Evolutionary conservation across 2,888 invertebrate genomes (phyloP), one percentile per base, ranked within the genome.

Genomic region (Leucophora obtusa): DNA sequence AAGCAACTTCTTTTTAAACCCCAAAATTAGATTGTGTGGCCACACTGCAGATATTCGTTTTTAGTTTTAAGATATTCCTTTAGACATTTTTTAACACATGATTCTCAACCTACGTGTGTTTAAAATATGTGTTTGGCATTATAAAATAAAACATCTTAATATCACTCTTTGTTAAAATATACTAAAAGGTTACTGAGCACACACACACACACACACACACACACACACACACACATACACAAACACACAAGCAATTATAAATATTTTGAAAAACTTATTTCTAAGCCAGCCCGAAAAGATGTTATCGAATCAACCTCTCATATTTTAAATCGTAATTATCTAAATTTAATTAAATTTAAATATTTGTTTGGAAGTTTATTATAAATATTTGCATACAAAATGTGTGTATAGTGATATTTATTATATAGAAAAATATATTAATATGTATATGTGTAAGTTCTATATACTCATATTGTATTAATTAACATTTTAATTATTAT

Each of bases 311-410:
- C n/a, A 47, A 47, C 43, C 43, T 47, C n/a, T n/a, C 43, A 47
- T 35, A 2, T 33, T 10, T 15, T n/a, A 38, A 54, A 21, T 24
- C 28, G 38, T 70, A 33, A 21, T n/a, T 33, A 51, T 51, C 24
- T 33, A 35, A 59, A 35, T 59, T 56, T 65, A 72, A 56, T 47
- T 33, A 58, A 63, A 50, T 33, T 11, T 47, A 65, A 73, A 65
- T 38, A 38, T 58, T 73, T 65, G 24, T 33, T 56, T 24, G n/a
- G 1, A 60, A 70, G 24, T 24, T 53, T 59, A 59, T 59, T 38
- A 38, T 51, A 24, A 17, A 18, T 53, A 21, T 58, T 14, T n/a
- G 5, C 38, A 6, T 6, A 7, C 28, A 6, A 6, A 28, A 28
- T 28, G 4, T 28, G 24, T 66, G 0, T 18, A 28, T 28, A 6